Evolutionary conservation across 2,113 vertebrate species (phyloP).

Genomic region (Stictonetta naevosa): DNA sequence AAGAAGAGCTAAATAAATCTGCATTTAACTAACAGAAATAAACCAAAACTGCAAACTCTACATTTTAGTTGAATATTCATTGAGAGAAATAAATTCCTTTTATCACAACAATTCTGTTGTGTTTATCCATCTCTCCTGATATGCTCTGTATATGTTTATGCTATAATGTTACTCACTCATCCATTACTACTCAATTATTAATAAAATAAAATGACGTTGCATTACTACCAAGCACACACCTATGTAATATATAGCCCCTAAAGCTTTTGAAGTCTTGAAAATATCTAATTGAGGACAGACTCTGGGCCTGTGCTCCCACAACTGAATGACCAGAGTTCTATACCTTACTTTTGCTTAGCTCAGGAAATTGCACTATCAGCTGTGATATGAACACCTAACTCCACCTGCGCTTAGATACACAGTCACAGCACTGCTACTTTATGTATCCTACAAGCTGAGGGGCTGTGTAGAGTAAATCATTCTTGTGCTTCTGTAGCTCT

Average conservation of each 20-base stretch:
- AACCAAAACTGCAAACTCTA: conserved; percentile 13
- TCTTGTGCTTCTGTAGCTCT: neutral
- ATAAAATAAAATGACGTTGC: neutral
- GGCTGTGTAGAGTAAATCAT: neutral
- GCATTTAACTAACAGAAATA: conserved; percentile 22
- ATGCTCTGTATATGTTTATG: neutral
- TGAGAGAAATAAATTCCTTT: conserved; percentile 18
- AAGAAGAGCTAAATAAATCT: conserved; percentile 5
- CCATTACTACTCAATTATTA: conserved; percentile 16
- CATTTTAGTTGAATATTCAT: neutral
- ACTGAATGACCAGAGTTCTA: neutral
- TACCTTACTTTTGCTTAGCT: neutral
- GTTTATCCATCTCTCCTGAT: neutral
- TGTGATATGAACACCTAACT: neutral
- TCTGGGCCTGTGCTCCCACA: neutral
- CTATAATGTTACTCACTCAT: neutral
- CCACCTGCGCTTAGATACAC: neutral
- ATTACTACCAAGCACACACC: neutral
- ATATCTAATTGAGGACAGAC: neutral
- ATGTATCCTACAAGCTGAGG: neutral
- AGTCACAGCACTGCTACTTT: neutral
- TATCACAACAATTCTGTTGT: conserved; percentile 6
- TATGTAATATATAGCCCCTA: neutral
- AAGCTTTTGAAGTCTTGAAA: neutral
- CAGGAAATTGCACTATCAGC: neutral